Evolutionary conservation across 2,888 invertebrate species (phyloP).

Genomic region (Lithophane socia): DNA sequence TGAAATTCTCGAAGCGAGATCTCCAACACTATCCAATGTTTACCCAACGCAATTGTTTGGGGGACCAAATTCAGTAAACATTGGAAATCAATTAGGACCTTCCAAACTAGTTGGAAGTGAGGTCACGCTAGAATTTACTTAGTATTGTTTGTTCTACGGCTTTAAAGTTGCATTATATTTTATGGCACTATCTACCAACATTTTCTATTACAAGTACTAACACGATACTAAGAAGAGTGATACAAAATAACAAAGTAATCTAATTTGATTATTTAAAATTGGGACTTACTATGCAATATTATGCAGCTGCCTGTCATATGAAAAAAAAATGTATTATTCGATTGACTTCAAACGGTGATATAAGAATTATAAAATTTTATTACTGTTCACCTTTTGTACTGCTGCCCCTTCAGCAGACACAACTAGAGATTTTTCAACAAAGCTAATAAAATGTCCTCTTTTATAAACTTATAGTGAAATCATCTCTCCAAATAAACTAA

Average conservation of each 20-base stretch:
- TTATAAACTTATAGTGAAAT: background rate
- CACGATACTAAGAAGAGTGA: background rate
- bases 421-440: background rate
- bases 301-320: background rate
- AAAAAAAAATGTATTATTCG: too few relatives aligned
- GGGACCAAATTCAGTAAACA: slow-evolving; percentile 67
- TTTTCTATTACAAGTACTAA: background rate
- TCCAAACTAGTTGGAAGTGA: slow-evolving; percentile 55
- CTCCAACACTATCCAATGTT: slow-evolving; percentile 46
- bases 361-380: too few relatives aligned
- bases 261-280: background rate
- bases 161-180: slow-evolving; percentile 34
- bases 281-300: background rate
- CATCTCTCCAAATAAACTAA: slow-evolving; percentile 45
- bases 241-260: background rate
- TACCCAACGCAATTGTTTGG: slow-evolving; percentile 61
- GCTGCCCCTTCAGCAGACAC: background rate
- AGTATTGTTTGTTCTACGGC: slow-evolving; percentile 49
- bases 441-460: background rate
- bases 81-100: slow-evolving; percentile 71
- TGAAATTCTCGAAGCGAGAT: slow-evolving; percentile 41
- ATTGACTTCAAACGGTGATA: background rate
- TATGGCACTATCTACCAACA: background rate
- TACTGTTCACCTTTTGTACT: too few relatives aligned
- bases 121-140: slow-evolving; percentile 61